A percentile compares a stretch with the other conserved stretches of the same genome.
These are phyloP conservation scores for Drosophila pallidifrons DNA, from an alignment of 1,140 invertebrate species.

Conservation along the genomic window DNA sequence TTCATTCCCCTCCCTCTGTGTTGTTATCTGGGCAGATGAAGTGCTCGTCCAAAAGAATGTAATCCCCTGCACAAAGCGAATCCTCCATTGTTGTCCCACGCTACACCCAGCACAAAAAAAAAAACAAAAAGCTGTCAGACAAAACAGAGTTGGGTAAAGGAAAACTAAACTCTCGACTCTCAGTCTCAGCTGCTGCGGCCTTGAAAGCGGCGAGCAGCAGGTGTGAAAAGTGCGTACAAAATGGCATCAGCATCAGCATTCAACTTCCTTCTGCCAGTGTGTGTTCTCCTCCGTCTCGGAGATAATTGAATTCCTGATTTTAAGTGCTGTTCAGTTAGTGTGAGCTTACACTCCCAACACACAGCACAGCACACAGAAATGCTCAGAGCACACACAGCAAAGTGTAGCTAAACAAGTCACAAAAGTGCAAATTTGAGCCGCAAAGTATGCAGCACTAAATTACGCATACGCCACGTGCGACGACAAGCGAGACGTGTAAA, in stretches of 20 bases:
- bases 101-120: not conserved
- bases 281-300: conserved; percentile 31
- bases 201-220: conserved; percentile 66
- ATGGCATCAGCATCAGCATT: conserved; percentile 46
- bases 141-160: conserved; percentile 41
- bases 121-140: conserved; percentile 29
- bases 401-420: conserved; percentile 73
- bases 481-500: conserved; percentile 67
- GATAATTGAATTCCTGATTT: conserved; percentile 82
- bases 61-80: conserved; percentile 17
- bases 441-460: conserved; percentile 80
- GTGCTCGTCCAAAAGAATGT: conserved; percentile 14
- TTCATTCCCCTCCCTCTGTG: not conserved
- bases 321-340: conserved; percentile 69
- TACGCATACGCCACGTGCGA: conserved; percentile 76
- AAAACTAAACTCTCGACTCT: conserved; percentile 28
- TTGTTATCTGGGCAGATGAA: conserved; percentile 10
- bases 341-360: conserved; percentile 29
- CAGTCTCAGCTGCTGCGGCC: conserved; percentile 33
- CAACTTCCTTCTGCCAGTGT: conserved; percentile 5
- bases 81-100: conserved; percentile 12
- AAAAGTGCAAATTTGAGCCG: conserved; percentile 78
- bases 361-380: conserved; percentile 8
- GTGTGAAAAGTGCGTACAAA: conserved; percentile 77
- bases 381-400: conserved; percentile 4